Conservation (phyloP, 1,140 invertebrate species). For the Vanessa atalanta region DNA sequence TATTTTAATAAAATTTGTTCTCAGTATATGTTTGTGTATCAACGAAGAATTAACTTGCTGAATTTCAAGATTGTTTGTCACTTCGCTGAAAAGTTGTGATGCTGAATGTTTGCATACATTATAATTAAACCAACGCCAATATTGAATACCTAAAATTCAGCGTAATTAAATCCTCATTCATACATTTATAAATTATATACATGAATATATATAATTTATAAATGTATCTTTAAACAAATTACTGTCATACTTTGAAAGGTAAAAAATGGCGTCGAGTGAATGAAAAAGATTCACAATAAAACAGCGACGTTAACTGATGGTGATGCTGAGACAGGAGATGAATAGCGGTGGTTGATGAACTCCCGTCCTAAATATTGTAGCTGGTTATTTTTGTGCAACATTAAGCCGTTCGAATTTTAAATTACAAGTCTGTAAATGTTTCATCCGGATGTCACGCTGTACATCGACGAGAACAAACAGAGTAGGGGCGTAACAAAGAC, state of each 20-base stretch:
- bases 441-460: not conserved
- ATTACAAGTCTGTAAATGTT: not conserved
- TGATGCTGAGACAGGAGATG: slow-evolving; percentile 26
- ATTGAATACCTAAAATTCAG: not conserved
- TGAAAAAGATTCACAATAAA: slow-evolving; percentile 34
- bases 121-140: not conserved
- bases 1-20: too few relatives aligned
- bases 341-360: slow-evolving; percentile 29
- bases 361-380: not conserved
- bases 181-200: too few relatives aligned
- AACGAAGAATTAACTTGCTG: too few relatives aligned
- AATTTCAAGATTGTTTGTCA: too few relatives aligned
- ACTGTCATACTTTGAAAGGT: slow-evolving; percentile 21
- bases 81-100: too few relatives aligned
- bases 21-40: too few relatives aligned
- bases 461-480: not conserved
- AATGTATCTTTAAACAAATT: not conserved
- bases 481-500: too few relatives aligned
- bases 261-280: slow-evolving; percentile 27
- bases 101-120: not conserved
- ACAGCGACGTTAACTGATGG: slow-evolving; percentile 36
- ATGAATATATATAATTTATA: too few relatives aligned
- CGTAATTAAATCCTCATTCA: not conserved
- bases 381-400: slow-evolving; percentile 1
- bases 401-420: slow-evolving; percentile 10